A percentile compares a stretch with the other conserved stretches of the same genome.
Evolutionary conservation across 2,113 vertebrate species (phyloP).

Genomic region (Periophthalmodon schlosseri): DNA sequence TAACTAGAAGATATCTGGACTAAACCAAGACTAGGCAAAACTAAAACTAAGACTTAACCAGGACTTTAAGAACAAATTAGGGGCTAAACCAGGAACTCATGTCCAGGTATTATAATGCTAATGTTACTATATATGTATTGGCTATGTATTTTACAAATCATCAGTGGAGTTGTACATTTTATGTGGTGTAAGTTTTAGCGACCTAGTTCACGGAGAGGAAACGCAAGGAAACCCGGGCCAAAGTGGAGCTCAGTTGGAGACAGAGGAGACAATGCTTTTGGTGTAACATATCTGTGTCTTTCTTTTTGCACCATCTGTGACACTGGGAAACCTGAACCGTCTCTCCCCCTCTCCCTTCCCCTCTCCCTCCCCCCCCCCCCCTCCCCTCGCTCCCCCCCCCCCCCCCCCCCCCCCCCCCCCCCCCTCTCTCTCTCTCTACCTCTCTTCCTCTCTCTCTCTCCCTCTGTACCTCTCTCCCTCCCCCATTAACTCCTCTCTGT

Average conservation of each 20-base stretch:
- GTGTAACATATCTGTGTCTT: conserved; percentile 72
- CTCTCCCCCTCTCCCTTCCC: conserved; percentile 49
- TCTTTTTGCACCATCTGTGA: conserved; percentile 76
- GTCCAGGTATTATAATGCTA: neutral
- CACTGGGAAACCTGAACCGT: conserved; percentile 70
- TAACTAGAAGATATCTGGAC: neutral
- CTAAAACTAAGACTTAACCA: neutral
- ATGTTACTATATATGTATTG: too few relatives aligned
- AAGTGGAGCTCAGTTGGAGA: conserved; percentile 53
- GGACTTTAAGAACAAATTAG: neutral
- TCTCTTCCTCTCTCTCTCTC: conserved; percentile 52
- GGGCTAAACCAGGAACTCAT: neutral
- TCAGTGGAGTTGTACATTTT: too few relatives aligned
- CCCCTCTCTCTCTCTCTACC: conserved; percentile 41
- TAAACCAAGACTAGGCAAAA: neutral
- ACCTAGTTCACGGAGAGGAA: conserved; percentile 69
- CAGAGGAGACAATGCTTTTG: conserved; percentile 66
- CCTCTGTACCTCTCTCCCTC: conserved; percentile 50
- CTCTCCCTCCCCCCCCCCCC: conserved; percentile 38
- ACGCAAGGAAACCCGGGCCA: conserved; percentile 41
- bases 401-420: conserved; percentile 30
- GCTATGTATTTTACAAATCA: too few relatives aligned
- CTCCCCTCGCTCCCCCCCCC: conserved; percentile 49
- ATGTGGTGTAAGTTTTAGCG: conserved; percentile 23
- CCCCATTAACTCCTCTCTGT: conserved; percentile 39